Evolutionary conservation across 2,113 vertebrate species (phyloP).

Genomic region (Ailurus styani): DNA sequence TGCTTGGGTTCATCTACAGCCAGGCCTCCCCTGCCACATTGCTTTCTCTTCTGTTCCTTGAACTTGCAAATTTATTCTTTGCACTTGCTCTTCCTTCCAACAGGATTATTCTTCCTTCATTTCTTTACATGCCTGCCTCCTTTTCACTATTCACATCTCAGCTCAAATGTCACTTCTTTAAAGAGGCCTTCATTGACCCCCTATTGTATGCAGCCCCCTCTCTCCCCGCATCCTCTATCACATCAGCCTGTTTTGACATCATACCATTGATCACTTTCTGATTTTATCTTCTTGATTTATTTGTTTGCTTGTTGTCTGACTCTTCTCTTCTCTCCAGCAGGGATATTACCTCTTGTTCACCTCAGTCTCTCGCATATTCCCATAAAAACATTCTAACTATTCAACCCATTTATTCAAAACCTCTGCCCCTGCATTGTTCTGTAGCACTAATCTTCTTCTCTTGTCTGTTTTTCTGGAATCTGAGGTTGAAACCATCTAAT

Average conservation of each 20-base stretch:
- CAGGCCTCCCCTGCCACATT: background rate
- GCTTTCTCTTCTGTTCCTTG: background rate
- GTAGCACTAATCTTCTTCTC: background rate
- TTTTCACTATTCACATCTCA: slow-evolving; percentile 1
- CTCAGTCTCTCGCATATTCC: background rate
- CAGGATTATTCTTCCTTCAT: background rate
- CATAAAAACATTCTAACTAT: slow-evolving; percentile 35
- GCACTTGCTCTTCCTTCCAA: slow-evolving; percentile 32
- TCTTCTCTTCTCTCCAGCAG: background rate
- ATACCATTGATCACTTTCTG: background rate
- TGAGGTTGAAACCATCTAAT: slow-evolving; percentile 1
- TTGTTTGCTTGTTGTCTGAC: slow-evolving; percentile 1
- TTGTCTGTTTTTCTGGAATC: slow-evolving; percentile 20
- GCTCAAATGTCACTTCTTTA: background rate
- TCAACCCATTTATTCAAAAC: background rate
- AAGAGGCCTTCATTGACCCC: background rate
- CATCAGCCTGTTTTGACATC: background rate
- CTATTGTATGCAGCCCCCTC: background rate
- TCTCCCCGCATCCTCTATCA: background rate
- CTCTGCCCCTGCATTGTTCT: background rate
- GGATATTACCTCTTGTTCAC: background rate
- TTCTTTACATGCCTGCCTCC: background rate
- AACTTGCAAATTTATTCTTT: slow-evolving; percentile 55
- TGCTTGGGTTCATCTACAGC: background rate
- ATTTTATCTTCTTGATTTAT: slow-evolving; percentile 47